A percentile compares a stretch with the other conserved stretches of the same genome.
Evolutionary conservation across 2,888 invertebrate genomes (phyloP).

Genomic region (Ophion slaviceki): DNA sequence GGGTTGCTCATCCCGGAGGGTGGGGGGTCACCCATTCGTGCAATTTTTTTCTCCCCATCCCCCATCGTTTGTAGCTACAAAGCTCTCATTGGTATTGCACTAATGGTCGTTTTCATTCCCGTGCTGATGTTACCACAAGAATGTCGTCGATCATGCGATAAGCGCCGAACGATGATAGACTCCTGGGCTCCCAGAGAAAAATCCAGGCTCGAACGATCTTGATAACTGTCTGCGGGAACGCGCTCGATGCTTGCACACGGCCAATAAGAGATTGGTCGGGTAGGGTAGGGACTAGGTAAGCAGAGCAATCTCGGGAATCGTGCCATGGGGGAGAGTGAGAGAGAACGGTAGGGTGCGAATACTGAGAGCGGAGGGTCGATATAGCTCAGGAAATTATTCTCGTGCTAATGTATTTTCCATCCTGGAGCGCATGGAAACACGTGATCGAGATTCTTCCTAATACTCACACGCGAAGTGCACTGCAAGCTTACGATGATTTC

Average conservation of each 20-base stretch:
- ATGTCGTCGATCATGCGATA: neutral
- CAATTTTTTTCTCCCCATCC: conserved; percentile 31
- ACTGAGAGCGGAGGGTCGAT: neutral
- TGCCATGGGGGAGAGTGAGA: neutral
- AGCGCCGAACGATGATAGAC: neutral
- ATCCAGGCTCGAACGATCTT: conserved; percentile 25
- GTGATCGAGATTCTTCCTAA: conserved; percentile 29
- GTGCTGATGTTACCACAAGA: neutral
- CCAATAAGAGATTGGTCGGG: conserved; percentile 9
- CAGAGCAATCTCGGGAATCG: conserved; percentile 30
- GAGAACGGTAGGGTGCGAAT: conserved; percentile 9
- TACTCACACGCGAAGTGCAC: conserved; percentile 7
- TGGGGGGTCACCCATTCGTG: conserved; percentile 7
- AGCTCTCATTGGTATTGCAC: conserved; percentile 26
- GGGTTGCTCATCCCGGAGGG: conserved; percentile 50
- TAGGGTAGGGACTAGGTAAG: conserved; percentile 14
- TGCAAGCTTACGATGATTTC: conserved; percentile 16
- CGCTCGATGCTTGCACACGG: neutral
- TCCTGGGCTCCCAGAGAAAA: neutral
- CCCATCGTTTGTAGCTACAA: neutral
- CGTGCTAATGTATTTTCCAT: conserved; percentile 50
- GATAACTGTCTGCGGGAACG: conserved; percentile 26
- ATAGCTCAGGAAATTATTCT: conserved; percentile 53
- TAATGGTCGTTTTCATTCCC: conserved; percentile 45
- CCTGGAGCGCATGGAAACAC: conserved; percentile 27